These are phyloP conservation scores for Falco rusticolus DNA, from an alignment of 2,797 vertebrate species.

Conservation along the genomic window DNA sequence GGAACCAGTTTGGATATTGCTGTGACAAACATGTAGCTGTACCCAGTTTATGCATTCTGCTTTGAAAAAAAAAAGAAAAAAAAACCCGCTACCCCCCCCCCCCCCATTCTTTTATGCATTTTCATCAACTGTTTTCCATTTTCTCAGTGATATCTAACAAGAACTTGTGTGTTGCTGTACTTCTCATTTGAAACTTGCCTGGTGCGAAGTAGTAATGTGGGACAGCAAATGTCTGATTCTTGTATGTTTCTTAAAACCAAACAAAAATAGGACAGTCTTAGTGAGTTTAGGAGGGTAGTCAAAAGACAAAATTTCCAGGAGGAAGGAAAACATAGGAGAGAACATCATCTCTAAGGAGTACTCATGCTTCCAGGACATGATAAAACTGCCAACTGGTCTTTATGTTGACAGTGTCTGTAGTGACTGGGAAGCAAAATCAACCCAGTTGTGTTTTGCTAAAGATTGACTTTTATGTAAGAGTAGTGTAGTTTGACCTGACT, in stretches of 20 bases:
- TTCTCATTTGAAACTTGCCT: neutral
- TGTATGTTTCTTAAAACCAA: neutral
- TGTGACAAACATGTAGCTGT: slow-evolving; percentile 1
- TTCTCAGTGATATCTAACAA: neutral
- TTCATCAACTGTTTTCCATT: neutral
- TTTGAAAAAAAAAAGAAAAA: neutral
- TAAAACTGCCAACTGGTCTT: neutral
- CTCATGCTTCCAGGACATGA: neutral
- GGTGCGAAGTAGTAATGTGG: neutral
- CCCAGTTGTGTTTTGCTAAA: neutral
- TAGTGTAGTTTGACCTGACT: neutral
- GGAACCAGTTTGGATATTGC: slow-evolving; percentile 30
- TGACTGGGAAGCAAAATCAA: slow-evolving; percentile 30
- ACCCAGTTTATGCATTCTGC: neutral
- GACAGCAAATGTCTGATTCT: neutral
- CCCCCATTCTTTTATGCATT: neutral
- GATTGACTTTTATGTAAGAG: neutral
- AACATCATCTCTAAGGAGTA: neutral
- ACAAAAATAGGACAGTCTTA: neutral
- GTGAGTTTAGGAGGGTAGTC: neutral
- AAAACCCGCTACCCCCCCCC: neutral
- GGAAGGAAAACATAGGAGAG: neutral
- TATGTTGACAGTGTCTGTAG: neutral
- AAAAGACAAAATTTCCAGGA: neutral
- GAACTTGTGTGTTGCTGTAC: neutral